Evolutionary conservation across 2,888 invertebrate species (phyloP).

Genomic region (Xylota sylvarum): DNA sequence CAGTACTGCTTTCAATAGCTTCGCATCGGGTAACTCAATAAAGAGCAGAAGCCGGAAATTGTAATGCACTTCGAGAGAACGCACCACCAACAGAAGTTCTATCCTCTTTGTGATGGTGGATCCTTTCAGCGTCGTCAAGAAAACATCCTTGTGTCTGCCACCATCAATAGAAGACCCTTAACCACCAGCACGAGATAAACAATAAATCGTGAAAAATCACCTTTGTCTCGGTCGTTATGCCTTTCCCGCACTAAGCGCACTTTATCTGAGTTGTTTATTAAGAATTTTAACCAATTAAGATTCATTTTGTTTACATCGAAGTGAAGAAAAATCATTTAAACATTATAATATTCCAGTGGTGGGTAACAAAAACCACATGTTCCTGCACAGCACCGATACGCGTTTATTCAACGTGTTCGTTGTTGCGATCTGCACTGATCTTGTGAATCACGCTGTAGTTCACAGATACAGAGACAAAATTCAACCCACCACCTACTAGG

Average conservation of each 20-base stretch:
- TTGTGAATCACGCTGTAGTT: conserved; percentile 10
- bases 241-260: conserved; percentile 70
- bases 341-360: conserved; percentile 83
- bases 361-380: conserved; percentile 85
- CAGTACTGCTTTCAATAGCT: conserved; percentile 40
- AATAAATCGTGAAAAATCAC: conserved; percentile 59
- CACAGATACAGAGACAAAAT: conserved; percentile 20
- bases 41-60: conserved; percentile 58
- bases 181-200: conserved; percentile 37
- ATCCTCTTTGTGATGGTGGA: conserved; percentile 4
- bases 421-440: not conserved
- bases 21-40: conserved; percentile 44
- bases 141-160: conserved; percentile 44
- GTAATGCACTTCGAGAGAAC: conserved; percentile 47
- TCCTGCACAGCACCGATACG: conserved; percentile 77
- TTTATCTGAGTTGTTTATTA: conserved; percentile 69
- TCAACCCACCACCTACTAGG: conserved; percentile 2
- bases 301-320: conserved; percentile 78
- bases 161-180: conserved; percentile 8
- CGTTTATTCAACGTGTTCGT: conserved; percentile 34
- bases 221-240: conserved; percentile 64
- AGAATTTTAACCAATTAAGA: conserved; percentile 74
- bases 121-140: conserved; percentile 42
- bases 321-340: conserved; percentile 82
- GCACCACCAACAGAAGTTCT: conserved; percentile 8